Evolutionary conservation across 92 coral and sea anemone genomes (phyloP), one percentile per base, ranked within the genome.

Genomic region (Zoanthus sociatus): DNA sequence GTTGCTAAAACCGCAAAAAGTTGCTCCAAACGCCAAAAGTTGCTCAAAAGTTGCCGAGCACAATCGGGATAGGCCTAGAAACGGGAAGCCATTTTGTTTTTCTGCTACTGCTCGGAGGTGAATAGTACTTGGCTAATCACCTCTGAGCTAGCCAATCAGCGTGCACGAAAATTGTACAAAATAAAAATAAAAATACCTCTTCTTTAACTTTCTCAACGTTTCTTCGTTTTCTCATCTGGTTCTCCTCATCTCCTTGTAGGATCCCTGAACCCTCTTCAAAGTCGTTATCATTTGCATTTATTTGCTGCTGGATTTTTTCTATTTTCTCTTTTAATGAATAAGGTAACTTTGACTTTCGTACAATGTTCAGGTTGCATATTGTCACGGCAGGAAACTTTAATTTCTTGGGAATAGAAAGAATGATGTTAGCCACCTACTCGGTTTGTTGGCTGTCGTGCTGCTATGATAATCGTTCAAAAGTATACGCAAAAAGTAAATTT

Each of bases 291-390:
- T 46, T 66, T 21, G 20, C 1, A 30, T 79, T 18, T 20, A 42
- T 11, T 18, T 46, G 72, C 73, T 44, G 6, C 14, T 15, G 45
- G 21, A 81, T 45, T 47, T 81, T 0, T 7, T 6, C 55, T 18
- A 81, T 45, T 71, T 66, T 64, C 11, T 42, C 21, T 66, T 66
- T 66, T 46, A 81, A 26, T 17, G 45, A 0, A 4, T 13, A 9
- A 15, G 85, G 85, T 10, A 81, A 31, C 73, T 64, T 66, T 13
- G 85, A 81, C 46, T 81, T 81, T 64, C 85, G 85, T 56, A 53
- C 85, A 46, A 81, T 81, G 45, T 81, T 81, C 30, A 81, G 31
- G n/a, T 81, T 81, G 45, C 85, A 81, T 6, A 81, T 21, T 47
- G 85, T 81, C 6, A 81, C 85, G 18, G 85, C 85, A 0, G 85